phyloP scores from a whole-genome alignment of 2,888 invertebrate genomes.

The Drosophila nigritarsus region DNA sequence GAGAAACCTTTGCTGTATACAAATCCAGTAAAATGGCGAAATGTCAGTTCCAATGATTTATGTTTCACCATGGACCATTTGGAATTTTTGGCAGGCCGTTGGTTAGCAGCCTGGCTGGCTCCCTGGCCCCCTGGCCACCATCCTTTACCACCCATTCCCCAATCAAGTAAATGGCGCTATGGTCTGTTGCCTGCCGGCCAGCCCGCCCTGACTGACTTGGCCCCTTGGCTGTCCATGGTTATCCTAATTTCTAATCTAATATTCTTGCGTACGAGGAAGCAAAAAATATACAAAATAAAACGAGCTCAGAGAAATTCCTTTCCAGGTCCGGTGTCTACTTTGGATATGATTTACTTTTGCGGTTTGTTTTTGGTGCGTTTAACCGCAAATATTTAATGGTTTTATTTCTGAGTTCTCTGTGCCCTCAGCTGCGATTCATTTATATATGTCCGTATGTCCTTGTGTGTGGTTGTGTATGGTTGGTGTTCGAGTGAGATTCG shows the following conservation, averaged over 20 bases:
- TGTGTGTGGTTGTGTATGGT: slow-evolving; percentile 13
- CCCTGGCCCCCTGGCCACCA: neutral
- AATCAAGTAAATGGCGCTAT: slow-evolving; percentile 66
- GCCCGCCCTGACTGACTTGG: slow-evolving; percentile 18
- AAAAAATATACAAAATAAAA: slow-evolving; percentile 11
- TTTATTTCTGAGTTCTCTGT: slow-evolving; percentile 57
- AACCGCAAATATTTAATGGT: slow-evolving; percentile 81
- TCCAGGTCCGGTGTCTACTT: slow-evolving; percentile 64
- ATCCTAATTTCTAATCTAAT: slow-evolving; percentile 81
- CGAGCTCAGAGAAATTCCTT: slow-evolving; percentile 59
- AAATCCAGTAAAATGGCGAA: slow-evolving; percentile 78
- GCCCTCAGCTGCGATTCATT: slow-evolving; percentile 75
- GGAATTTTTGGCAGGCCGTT: slow-evolving; percentile 71
- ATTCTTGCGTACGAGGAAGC: slow-evolving; percentile 66
- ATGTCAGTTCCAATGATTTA: slow-evolving; percentile 84
- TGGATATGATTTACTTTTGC: slow-evolving; percentile 78
- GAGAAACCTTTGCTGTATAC: slow-evolving; percentile 44
- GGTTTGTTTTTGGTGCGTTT: slow-evolving; percentile 78
- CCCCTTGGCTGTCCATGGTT: slow-evolving; percentile 49
- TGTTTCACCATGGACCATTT: slow-evolving; percentile 79
- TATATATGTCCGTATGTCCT: slow-evolving; percentile 50
- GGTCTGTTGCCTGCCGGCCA: slow-evolving; percentile 65
- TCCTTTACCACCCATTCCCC: slow-evolving; percentile 24
- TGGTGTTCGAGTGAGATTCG: slow-evolving; percentile 22
- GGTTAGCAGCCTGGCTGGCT: slow-evolving; percentile 16